Conservation (phyloP, 2,113 vertebrate genomes). For the Nycticryphes semicollaris region DNA sequence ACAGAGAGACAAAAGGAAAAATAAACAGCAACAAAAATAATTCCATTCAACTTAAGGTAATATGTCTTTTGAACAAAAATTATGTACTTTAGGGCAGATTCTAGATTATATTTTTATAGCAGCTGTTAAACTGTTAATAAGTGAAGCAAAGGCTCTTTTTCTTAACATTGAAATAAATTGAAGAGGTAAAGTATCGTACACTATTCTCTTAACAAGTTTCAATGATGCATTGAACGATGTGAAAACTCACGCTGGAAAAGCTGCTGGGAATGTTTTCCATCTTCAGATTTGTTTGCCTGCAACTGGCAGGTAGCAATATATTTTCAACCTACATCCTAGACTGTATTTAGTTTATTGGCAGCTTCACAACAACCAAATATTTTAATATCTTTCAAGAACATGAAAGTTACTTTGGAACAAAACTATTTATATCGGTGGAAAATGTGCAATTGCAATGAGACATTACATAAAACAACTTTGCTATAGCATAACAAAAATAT, state of each 20-base stretch:
- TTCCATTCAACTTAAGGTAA: neutral
- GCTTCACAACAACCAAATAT: constrained; percentile 1
- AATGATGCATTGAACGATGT: neutral
- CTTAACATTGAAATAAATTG: neutral
- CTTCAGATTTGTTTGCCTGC: neutral
- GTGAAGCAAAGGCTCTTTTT: neutral
- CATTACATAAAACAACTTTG: neutral
- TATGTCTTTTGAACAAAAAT: neutral
- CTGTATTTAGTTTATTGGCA: constrained; percentile 21
- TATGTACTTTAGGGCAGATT: neutral
- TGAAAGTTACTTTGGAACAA: neutral
- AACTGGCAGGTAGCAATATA: neutral
- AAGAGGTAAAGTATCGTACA: neutral
- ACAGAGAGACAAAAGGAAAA: neutral
- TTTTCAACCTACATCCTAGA: neutral
- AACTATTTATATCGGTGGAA: neutral
- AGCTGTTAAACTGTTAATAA: neutral
- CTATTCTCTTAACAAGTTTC: neutral
- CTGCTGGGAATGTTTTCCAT: neutral
- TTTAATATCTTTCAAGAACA: neutral
- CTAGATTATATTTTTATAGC: neutral
- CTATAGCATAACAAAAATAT: neutral
- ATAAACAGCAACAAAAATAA: neutral
- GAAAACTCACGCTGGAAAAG: neutral
- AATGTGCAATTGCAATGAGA: neutral